Evolutionary conservation across 2,113 vertebrate genomes (phyloP).

Genomic region (Myotis brandtii): DNA sequence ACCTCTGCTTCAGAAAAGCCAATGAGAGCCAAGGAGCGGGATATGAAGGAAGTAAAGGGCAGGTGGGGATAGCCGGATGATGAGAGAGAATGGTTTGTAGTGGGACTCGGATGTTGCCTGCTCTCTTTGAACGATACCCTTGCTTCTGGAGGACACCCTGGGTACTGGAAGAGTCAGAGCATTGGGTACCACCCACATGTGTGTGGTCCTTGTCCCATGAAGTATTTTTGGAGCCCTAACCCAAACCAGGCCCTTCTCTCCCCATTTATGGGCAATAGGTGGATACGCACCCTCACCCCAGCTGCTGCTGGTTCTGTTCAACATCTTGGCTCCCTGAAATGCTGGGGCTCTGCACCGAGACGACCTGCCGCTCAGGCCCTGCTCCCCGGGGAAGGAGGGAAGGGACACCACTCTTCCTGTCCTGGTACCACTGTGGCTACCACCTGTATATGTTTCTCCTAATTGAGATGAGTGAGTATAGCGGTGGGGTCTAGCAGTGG

Average conservation of each 20-base stretch:
- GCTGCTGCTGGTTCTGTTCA: not conserved
- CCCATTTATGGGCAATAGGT: not conserved
- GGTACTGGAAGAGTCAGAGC: not conserved
- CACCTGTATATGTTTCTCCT: not conserved
- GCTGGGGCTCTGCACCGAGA: not conserved
- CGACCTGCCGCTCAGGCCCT: not conserved
- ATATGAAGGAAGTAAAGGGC: not conserved
- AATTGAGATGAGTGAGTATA: not conserved
- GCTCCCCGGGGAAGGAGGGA: not conserved
- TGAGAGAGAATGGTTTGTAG: not conserved
- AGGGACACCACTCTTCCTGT: not conserved
- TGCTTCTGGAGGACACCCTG: not conserved
- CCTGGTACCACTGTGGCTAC: not conserved
- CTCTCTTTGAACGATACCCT: not conserved
- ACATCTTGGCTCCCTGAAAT: not conserved
- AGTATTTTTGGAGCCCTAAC: not conserved
- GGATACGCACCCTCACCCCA: not conserved
- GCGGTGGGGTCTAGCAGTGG: not conserved
- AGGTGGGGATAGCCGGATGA: not conserved
- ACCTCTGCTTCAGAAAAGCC: conserved; percentile 23
- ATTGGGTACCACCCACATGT: not conserved
- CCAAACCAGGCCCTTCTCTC: not conserved
- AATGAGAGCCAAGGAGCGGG: not conserved
- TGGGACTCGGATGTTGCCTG: not conserved
- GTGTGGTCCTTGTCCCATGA: not conserved